Percentiles rank a stretch among this genome's conserved stretches.
Evolutionary conservation across 2,113 vertebrate genomes (phyloP).

Genomic region (Benthochromis sp.): DNA sequence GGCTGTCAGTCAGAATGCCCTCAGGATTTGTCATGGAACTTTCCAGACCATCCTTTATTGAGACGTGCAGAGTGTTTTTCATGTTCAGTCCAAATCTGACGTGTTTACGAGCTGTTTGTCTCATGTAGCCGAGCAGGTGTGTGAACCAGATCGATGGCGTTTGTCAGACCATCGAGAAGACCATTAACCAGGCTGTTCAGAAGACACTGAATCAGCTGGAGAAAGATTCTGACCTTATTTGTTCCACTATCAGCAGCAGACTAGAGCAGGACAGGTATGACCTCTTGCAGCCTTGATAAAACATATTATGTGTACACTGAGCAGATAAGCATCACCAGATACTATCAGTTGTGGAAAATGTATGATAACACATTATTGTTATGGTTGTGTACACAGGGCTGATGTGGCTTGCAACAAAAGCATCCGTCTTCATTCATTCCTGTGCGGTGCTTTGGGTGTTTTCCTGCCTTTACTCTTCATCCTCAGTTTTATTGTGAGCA

Average conservation of each 20-base stretch:
- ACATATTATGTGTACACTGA: neutral
- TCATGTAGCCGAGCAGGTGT: conserved; percentile 67
- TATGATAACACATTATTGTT: neutral
- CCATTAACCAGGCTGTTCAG: conserved; percentile 76
- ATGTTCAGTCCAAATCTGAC: neutral
- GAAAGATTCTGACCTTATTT: conserved; percentile 72
- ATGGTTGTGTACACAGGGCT: conserved; percentile 43
- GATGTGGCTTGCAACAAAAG: conserved; percentile 61
- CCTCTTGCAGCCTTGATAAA: neutral
- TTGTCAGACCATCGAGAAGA: conserved; percentile 77
- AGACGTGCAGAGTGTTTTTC: neutral
- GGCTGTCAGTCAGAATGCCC: conserved; percentile 9
- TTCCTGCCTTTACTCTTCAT: conserved; percentile 66
- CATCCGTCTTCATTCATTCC: conserved; percentile 59
- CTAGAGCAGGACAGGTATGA: conserved; percentile 69
- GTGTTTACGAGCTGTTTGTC: neutral
- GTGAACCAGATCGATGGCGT: conserved; percentile 75
- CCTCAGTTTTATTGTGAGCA: conserved; percentile 67
- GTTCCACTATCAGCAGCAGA: conserved; percentile 57
- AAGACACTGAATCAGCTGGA: conserved; percentile 76
- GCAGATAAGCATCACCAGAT: neutral
- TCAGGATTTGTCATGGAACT: neutral
- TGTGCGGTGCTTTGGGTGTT: conserved; percentile 61
- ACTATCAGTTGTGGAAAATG: neutral
- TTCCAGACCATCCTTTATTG: neutral